Evolutionary conservation across 2,113 vertebrate genomes (phyloP), one percentile per base, ranked within the genome.

Genomic region (Sinocyclocheilus grahami): DNA sequence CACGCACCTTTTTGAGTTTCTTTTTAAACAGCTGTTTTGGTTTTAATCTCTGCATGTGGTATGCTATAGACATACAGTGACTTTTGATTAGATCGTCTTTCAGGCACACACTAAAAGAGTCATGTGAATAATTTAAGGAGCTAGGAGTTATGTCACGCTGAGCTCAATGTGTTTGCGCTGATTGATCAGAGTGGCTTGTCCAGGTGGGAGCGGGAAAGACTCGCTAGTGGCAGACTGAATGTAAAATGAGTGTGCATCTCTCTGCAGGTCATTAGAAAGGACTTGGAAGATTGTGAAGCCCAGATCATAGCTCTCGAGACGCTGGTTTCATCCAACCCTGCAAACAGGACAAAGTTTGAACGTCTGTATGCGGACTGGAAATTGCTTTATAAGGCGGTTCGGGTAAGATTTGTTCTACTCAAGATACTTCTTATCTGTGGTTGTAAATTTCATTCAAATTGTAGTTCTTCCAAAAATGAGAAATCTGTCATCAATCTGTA

Each of bases 251-350:
- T 24, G 18, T 53, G 10, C 12, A 16, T 76, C 18, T 85, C 82
- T 91, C 81, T 79, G 3, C 92, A 99, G 97, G 94, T 92, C 78
- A 94, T 99, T 65, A 95, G 95, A 85, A 97, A 95, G 89, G 97
- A 98, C 20, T 90, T 96, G 84, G 91, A 96, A 88, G 96, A 97
- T 84, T 93, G 95, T 78, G 89, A 91, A 13, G 85, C 92, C 62
- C 95, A 97, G 72, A 89, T 97, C 79, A 92, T 92, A 14, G 95
- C 95, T 0, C 58, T 95, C 79, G 94, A 95, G 88, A 95, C 94
- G 11, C 93, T 97, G 53, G 87, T 95, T 53, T 96, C 94, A 6
- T 94, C 92, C 62, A 95, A 94, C 87, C 88, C 92, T 4, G 89
- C 78, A n/a, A 95, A 96, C 91, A 95, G 89, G 67, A 92, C 91